These are phyloP conservation scores for Saccostrea echinata DNA, from an alignment of 1,140 invertebrate species.

Conservation along the genomic window DNA sequence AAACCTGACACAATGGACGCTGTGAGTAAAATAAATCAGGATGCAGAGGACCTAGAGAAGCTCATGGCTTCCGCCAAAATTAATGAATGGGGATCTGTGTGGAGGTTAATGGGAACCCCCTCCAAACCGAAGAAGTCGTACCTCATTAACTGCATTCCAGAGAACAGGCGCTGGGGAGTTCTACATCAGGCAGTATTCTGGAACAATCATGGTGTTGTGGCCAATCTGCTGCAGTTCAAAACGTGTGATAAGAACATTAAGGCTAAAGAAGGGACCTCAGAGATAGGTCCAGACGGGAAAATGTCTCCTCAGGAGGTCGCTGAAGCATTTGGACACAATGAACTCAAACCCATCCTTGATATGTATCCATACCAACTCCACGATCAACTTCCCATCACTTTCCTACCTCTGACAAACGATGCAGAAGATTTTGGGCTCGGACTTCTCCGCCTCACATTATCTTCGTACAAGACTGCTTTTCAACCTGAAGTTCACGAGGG, in stretches of 20 bases:
- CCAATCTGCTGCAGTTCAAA: slow-evolving; percentile 21
- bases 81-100: slow-evolving; percentile 34
- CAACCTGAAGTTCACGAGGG: slow-evolving; percentile 22
- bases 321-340: neutral
- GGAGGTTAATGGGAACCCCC: slow-evolving; percentile 15
- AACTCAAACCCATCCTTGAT: neutral
- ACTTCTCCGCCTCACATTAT: slow-evolving; percentile 43
- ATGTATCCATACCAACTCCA: neutral
- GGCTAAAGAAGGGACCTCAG: slow-evolving; percentile 44
- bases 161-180: slow-evolving; percentile 48
- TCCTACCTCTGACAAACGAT: neutral
- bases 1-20: neutral
- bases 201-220: slow-evolving; percentile 24
- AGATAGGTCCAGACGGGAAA: slow-evolving; percentile 24
- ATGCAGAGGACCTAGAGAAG: slow-evolving; percentile 1
- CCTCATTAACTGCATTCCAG: slow-evolving; percentile 48
- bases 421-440: slow-evolving; percentile 46
- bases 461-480: slow-evolving; percentile 45
- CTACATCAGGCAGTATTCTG: slow-evolving; percentile 48
- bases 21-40: slow-evolving; percentile 14
- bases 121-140: slow-evolving; percentile 36
- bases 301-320: slow-evolving; percentile 44
- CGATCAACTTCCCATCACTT: slow-evolving; percentile 39
- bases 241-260: slow-evolving; percentile 40
- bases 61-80: slow-evolving; percentile 31